Conservation (phyloP, 1,140 invertebrate species). For the Helicoverpa zea region DNA sequence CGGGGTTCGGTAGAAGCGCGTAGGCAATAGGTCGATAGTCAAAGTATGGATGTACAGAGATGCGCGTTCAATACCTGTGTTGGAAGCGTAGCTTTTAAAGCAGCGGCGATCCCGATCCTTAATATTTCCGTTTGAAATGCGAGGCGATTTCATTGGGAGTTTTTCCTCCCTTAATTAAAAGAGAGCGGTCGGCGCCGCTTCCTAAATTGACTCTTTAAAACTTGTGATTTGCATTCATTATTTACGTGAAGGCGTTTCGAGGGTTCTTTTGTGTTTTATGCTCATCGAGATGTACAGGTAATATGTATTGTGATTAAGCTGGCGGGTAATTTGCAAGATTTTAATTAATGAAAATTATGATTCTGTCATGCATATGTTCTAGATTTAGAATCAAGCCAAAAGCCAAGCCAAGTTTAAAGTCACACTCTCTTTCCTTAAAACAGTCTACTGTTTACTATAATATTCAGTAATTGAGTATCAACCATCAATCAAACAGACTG, state of each 20-base stretch:
- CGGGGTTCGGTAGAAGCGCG: no score
- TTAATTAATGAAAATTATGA: no score
- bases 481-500: background rate
- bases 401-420: no score
- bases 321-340: no score
- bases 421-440: background rate
- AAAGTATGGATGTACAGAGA: no score
- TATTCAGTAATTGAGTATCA: background rate
- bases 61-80: background rate
- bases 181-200: conserved; percentile 33
- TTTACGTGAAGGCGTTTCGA: conserved; percentile 36
- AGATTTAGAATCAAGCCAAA: no score
- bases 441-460: background rate
- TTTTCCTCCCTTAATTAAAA: conserved; percentile 55
- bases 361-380: no score
- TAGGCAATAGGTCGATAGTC: no score
- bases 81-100: background rate
- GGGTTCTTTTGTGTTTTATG: background rate
- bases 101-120: conserved; percentile 7
- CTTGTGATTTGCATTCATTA: conserved; percentile 53
- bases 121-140: conserved; percentile 33
- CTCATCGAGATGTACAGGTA: no score
- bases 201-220: conserved; percentile 57
- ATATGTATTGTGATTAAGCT: no score
- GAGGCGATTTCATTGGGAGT: conserved; percentile 33